phyloP scores from a whole-genome alignment of 2,113 vertebrate genomes.

The Bujurquina vittata region DNA sequence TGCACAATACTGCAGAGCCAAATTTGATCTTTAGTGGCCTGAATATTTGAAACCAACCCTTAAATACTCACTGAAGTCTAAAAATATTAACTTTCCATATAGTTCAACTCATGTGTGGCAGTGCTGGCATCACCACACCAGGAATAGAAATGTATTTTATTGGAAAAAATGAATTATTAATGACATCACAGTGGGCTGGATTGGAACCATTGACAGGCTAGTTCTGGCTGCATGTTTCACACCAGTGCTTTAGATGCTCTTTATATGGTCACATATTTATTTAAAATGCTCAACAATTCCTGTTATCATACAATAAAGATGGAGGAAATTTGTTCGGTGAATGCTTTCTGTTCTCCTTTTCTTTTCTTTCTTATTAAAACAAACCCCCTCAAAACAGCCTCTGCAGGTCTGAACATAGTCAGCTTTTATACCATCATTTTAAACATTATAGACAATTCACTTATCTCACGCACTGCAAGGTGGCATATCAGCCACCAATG shows the following conservation, averaged over 20 bases:
- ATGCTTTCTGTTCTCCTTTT: neutral
- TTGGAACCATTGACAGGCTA: neutral
- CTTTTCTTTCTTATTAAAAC: neutral
- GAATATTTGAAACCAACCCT: neutral
- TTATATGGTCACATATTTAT: neutral
- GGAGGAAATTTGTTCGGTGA: neutral
- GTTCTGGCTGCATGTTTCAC: conserved; percentile 4
- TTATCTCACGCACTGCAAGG: conserved; percentile 39
- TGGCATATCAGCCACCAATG: conserved; percentile 29
- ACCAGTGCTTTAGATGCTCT: neutral
- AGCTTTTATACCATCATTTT: conserved; percentile 3
- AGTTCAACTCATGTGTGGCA: neutral
- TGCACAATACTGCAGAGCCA: neutral
- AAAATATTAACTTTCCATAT: neutral
- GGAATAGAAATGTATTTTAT: conserved; percentile 1
- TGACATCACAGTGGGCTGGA: neutral
- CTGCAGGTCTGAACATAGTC: neutral
- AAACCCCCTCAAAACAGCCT: neutral
- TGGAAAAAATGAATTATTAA: conserved; percentile 9
- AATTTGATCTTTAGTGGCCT: neutral
- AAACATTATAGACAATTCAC: conserved; percentile 31
- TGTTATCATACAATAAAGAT: neutral
- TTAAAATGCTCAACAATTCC: neutral
- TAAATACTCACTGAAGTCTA: neutral
- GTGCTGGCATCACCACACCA: neutral